A percentile compares a stretch with the other conserved stretches of the same genome.
phyloP scores from a whole-genome alignment of 2,113 vertebrate species.

The Dromiciops gliroides region DNA sequence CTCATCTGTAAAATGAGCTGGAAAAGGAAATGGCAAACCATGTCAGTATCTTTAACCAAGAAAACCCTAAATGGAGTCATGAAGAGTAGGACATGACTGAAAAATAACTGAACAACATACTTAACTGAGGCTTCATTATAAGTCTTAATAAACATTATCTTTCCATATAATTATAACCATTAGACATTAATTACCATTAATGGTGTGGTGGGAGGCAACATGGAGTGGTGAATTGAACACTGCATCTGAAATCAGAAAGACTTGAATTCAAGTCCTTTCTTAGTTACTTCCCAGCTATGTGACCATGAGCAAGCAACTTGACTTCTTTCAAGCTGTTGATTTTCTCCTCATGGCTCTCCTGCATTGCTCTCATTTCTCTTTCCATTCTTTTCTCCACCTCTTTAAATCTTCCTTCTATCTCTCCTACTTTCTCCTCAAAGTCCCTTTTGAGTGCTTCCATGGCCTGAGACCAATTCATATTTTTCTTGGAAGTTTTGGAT shows the following conservation, averaged over 20 bases:
- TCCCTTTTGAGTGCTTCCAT: too few species aligned
- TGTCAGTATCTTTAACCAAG: too few species aligned
- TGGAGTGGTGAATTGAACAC: background rate
- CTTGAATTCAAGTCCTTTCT: background rate
- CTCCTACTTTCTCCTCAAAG: too few species aligned
- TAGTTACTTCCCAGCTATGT: background rate
- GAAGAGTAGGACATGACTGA: background rate
- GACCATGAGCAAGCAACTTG: background rate
- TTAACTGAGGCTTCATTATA: background rate
- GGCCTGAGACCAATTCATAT: too few species aligned
- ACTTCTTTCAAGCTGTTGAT: background rate
- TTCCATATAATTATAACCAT: background rate
- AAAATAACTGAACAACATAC: background rate
- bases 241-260: background rate
- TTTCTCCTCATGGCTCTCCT: too few species aligned
- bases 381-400: too few species aligned
- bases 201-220: background rate
- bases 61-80: background rate
- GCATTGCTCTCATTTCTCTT: too few species aligned
- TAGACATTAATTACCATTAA: background rate
- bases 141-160: background rate
- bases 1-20: too few species aligned
- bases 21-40: too few species aligned
- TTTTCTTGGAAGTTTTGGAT: too few species aligned
- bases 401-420: too few species aligned